phyloP scores from a whole-genome alignment of 2,797 vertebrate species.

The Glossophaga mutica region DNA sequence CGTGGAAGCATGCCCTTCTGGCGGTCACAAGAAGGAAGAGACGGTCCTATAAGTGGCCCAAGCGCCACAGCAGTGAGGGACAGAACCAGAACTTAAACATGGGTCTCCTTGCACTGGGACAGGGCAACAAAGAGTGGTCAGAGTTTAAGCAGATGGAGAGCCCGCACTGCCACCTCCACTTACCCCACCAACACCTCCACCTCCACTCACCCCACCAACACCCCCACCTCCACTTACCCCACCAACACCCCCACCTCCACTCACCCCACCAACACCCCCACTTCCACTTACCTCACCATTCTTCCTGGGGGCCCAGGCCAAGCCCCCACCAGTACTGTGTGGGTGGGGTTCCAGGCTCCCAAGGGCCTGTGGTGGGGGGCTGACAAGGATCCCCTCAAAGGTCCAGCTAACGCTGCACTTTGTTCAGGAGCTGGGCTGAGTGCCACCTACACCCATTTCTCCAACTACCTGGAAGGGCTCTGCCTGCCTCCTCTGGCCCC shows the following conservation, averaged over 20 bases:
- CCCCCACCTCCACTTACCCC: neutral
- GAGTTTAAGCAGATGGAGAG: neutral
- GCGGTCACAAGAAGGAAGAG: neutral
- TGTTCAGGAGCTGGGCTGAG: neutral
- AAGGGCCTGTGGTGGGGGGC: neutral
- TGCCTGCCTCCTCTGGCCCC: neutral
- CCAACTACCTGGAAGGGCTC: neutral
- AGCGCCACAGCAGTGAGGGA: neutral
- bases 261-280: no score
- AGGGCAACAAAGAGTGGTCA: neutral
- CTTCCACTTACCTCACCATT: neutral
- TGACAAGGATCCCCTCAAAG: neutral
- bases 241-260: no score
- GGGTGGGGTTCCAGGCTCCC: neutral
- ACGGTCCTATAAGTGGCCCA: accelerated
- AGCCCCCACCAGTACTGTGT: neutral
- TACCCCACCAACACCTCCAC: neutral
- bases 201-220: neutral
- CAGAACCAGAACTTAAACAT: neutral
- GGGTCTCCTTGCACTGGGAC: neutral
- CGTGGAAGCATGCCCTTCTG: neutral
- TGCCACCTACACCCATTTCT: no score
- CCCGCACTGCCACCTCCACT: no score
- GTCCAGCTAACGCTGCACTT: neutral
- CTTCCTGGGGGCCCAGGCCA: neutral